Conservation (phyloP, 2,797 vertebrate species). For the Emydoidea blandingii region DNA sequence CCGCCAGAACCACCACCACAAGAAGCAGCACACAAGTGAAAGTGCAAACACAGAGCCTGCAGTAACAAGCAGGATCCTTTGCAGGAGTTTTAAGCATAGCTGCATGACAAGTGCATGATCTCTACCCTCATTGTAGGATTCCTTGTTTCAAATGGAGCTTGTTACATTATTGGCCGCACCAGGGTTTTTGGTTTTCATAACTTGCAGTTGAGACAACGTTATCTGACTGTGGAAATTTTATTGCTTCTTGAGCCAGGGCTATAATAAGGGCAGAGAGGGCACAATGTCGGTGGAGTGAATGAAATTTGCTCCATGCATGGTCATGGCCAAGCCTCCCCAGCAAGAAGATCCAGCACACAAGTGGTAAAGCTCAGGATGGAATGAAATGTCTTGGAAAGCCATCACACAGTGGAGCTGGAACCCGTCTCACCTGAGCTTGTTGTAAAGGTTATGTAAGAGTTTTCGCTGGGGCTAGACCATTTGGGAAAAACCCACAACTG, state of each 20-base stretch:
- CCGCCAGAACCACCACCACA: neutral
- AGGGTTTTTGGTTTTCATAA: neutral
- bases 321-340: conserved; percentile 20
- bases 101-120: accelerated
- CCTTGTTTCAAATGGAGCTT: neutral
- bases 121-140: conserved; percentile 5
- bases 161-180: neutral
- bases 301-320: conserved; percentile 61
- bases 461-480: conserved; percentile 91
- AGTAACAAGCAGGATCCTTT: neutral
- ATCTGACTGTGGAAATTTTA: neutral
- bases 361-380: conserved; percentile 48
- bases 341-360: conserved; percentile 12
- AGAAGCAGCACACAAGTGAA: accelerated
- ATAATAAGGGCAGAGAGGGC: neutral
- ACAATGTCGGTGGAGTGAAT: neutral
- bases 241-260: neutral
- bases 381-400: conserved; percentile 55
- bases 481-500: conserved; percentile 95
- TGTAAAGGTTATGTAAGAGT: conserved; percentile 92
- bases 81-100: neutral
- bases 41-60: neutral
- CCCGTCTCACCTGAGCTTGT: conserved; percentile 97
- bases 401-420: conserved; percentile 56
- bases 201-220: neutral